Percentiles rank a stretch among this genome's conserved stretches.
Conservation (phyloP, 1,140 invertebrate genomes). For the Sycophaga agraensis region DNA sequence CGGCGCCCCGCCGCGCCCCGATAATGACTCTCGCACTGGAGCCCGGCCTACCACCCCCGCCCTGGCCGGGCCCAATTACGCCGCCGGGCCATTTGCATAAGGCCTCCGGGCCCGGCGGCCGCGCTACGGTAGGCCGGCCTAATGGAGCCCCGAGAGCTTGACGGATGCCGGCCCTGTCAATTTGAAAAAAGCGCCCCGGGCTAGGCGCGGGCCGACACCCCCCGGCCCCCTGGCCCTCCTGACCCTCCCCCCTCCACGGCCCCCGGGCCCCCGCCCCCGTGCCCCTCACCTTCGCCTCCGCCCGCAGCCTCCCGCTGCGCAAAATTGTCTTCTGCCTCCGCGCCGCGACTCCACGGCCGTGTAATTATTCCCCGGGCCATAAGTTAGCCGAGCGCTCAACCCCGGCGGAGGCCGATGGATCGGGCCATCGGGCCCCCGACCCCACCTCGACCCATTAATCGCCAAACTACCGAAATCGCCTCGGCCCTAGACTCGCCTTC, state of each 20-base stretch:
- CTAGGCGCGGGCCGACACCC: slow-evolving; percentile 32
- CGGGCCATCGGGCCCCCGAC: not conserved
- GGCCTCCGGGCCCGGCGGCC: slow-evolving; percentile 24
- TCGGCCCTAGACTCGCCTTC: not conserved
- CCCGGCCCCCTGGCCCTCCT: slow-evolving; percentile 45
- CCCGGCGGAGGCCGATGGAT: not conserved
- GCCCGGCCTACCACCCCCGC: slow-evolving; percentile 33
- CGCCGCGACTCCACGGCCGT: slow-evolving; percentile 32
- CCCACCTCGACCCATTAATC: not conserved
- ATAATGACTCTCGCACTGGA: slow-evolving; percentile 36
- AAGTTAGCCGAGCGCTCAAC: slow-evolving; percentile 48
- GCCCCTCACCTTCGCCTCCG: slow-evolving; percentile 21
- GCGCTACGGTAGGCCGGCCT: slow-evolving; percentile 19
- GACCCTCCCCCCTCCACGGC: too few species aligned
- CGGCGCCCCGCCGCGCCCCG: slow-evolving; percentile 50
- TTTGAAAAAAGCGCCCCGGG: slow-evolving; percentile 46
- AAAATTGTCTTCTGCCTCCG: slow-evolving; percentile 60
- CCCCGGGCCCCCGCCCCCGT: not conserved
- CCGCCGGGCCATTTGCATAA: slow-evolving; percentile 51
- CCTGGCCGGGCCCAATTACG: slow-evolving; percentile 53
- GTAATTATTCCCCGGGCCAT: slow-evolving; percentile 56
- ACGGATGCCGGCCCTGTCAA: slow-evolving; percentile 50
- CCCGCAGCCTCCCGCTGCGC: slow-evolving; percentile 49
- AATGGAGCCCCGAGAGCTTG: slow-evolving; percentile 30
- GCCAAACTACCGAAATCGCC: slow-evolving; percentile 24